phyloP scores from a whole-genome alignment of 2,797 vertebrate genomes.

The Sebastes steindachneri region DNA sequence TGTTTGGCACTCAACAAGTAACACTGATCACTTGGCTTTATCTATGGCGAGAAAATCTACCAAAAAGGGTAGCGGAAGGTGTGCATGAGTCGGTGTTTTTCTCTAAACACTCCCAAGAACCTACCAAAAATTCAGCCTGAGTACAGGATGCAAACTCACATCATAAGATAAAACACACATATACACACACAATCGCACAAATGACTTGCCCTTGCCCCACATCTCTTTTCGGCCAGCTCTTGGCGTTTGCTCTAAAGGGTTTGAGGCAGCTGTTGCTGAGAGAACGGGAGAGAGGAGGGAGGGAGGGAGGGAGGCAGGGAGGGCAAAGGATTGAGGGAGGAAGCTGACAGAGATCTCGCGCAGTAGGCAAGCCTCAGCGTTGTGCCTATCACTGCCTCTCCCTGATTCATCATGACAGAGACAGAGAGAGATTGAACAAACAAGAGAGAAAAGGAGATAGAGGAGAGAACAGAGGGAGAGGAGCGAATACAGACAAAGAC shows the following conservation, averaged over 20 bases:
- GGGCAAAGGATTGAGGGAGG: slow-evolving; percentile 48
- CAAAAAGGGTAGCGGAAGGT: neutral
- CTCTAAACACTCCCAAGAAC: neutral
- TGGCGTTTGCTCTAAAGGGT: slow-evolving; percentile 39
- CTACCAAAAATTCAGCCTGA: neutral
- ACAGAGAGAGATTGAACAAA: slow-evolving; percentile 60
- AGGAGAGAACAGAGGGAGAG: slow-evolving; percentile 29
- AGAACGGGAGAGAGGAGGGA: slow-evolving; percentile 2
- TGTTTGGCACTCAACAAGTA: neutral
- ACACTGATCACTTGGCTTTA: neutral
- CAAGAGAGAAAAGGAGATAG: slow-evolving; percentile 21
- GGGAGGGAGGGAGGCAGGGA: slow-evolving; percentile 11
- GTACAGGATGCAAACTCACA: neutral
- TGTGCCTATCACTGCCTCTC: slow-evolving; percentile 83
- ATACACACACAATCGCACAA: neutral
- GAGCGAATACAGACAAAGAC: slow-evolving; percentile 17
- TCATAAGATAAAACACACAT: slow-evolving; percentile 2
- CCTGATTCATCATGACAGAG: slow-evolving; percentile 78
- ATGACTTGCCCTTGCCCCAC: slow-evolving; percentile 35
- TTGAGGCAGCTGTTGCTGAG: slow-evolving; percentile 65
- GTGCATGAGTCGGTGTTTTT: neutral
- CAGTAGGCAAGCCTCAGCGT: slow-evolving; percentile 67
- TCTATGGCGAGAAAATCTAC: neutral
- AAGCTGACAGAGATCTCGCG: slow-evolving; percentile 64
- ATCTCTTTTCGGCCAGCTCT: slow-evolving; percentile 46